Conservation (phyloP, 2,888 invertebrate species). For the Meiosimyza decipiens region DNA sequence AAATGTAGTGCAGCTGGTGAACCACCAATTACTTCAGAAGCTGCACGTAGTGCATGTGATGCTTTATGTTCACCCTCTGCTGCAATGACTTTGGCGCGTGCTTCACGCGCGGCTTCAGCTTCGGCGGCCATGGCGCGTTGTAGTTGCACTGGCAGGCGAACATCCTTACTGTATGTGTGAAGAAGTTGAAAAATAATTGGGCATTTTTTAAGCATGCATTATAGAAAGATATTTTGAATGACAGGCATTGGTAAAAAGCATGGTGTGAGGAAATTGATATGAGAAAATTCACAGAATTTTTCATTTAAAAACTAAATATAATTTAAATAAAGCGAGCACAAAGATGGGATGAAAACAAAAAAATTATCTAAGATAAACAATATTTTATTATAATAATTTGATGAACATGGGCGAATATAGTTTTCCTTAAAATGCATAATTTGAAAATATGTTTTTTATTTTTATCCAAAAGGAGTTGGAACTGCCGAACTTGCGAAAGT, state of each 20-base stretch:
- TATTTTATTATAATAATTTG: no score
- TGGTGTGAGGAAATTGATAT: constrained; percentile 1
- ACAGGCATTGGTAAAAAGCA: not conserved
- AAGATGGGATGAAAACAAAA: no score
- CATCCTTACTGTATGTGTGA: constrained; percentile 80
- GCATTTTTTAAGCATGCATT: not conserved
- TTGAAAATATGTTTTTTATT: no score
- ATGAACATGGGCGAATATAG: no score
- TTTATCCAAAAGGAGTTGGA: no score
- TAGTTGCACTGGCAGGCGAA: constrained; percentile 89
- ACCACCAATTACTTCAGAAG: constrained; percentile 94
- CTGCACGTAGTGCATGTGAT: constrained; percentile 91
- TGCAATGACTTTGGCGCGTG: constrained; percentile 93
- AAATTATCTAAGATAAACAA: no score
- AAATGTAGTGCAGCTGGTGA: constrained; percentile 94
- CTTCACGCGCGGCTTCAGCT: constrained; percentile 92
- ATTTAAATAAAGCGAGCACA: not conserved
- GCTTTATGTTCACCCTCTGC: constrained; percentile 98
- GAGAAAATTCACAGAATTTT: not conserved
- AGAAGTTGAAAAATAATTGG: not conserved
- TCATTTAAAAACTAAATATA: not conserved
- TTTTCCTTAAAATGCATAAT: no score
- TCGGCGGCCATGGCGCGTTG: constrained; percentile 97
- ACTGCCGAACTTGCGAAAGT: no score
- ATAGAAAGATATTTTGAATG: not conserved